Conservation (phyloP, 2,113 vertebrate genomes). For the Ictidomys tridecemlineatus region DNA sequence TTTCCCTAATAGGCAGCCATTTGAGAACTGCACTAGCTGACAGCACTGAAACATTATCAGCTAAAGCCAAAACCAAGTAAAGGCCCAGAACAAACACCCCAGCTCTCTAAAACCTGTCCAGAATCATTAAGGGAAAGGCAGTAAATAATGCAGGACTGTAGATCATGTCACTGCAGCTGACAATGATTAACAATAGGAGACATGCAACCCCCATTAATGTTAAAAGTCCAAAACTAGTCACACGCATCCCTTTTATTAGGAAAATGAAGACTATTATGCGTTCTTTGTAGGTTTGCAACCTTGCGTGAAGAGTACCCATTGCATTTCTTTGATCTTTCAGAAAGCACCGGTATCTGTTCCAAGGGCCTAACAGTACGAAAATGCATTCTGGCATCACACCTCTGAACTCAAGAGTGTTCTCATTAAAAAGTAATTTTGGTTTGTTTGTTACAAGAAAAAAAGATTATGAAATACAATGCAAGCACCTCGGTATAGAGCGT, state of each 20-base stretch:
- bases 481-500: slow-evolving; percentile 87
- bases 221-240: slow-evolving; percentile 88
- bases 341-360: slow-evolving; percentile 87
- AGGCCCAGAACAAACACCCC: slow-evolving; percentile 87
- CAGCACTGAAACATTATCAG: slow-evolving; percentile 87
- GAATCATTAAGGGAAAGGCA: slow-evolving; percentile 83
- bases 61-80: slow-evolving; percentile 88
- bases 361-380: slow-evolving; percentile 88
- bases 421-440: slow-evolving; percentile 83
- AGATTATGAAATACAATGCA: slow-evolving; percentile 91
- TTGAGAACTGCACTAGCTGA: slow-evolving; percentile 88
- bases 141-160: slow-evolving; percentile 87
- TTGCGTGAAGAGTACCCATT: slow-evolving; percentile 85
- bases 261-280: slow-evolving; percentile 87
- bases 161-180: slow-evolving; percentile 90
- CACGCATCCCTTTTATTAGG: slow-evolving; percentile 87
- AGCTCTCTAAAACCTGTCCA: slow-evolving; percentile 87
- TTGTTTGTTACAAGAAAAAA: slow-evolving; percentile 73
- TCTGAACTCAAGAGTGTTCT: slow-evolving; percentile 86
- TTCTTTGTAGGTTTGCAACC: slow-evolving; percentile 86
- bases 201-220: slow-evolving; percentile 89
- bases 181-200: slow-evolving; percentile 90
- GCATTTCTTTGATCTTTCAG: slow-evolving; percentile 85
- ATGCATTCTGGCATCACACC: slow-evolving; percentile 92
- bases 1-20: slow-evolving; percentile 86